Conservation (phyloP, 2,113 vertebrate genomes). For the Nettapus auritus region DNA sequence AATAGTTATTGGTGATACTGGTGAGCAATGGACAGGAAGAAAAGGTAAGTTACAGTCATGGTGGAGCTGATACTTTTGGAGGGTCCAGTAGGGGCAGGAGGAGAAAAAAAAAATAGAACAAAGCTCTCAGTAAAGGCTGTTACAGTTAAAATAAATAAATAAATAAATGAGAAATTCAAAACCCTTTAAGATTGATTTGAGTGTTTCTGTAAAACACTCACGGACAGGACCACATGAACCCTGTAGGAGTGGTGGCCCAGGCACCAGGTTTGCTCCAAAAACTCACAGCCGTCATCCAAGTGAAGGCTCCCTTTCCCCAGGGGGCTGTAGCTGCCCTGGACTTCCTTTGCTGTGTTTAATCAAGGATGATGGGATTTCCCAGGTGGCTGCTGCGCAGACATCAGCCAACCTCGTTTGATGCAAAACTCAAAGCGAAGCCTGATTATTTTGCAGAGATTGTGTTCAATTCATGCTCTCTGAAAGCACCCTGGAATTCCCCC, state of each 20-base stretch:
- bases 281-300: neutral
- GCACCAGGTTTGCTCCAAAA: neutral
- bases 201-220: neutral
- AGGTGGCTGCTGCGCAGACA: neutral
- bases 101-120: fast-evolving
- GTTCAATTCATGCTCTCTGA: neutral
- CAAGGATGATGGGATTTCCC: conserved; percentile 36
- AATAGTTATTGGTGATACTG: neutral
- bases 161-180: neutral
- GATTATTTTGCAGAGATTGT: neutral
- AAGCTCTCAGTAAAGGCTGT: neutral
- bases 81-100: neutral
- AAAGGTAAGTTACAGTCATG: fast-evolving
- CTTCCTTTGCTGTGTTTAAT: neutral
- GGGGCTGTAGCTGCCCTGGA: neutral
- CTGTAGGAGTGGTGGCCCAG: neutral
- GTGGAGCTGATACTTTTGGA: neutral
- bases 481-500: neutral
- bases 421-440: neutral
- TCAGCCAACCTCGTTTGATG: neutral
- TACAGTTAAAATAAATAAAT: neutral
- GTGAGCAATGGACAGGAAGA: neutral
- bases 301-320: neutral
- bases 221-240: neutral
- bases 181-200: neutral